Evolutionary conservation across 2,888 invertebrate species (phyloP).

Genomic region (Plusia festucae): DNA sequence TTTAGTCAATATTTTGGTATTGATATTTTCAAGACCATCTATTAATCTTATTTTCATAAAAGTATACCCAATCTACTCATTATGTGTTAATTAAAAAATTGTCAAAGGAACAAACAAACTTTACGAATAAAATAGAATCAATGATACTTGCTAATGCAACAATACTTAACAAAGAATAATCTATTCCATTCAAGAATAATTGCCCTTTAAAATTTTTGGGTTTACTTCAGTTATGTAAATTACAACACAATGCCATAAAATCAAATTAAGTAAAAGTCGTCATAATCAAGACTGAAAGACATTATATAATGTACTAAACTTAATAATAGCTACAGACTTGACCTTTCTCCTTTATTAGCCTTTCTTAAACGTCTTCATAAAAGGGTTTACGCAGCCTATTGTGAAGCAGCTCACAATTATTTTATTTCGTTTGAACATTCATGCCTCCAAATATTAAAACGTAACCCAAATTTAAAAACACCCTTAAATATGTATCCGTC

Average conservation of each 20-base stretch:
- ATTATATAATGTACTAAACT: not conserved
- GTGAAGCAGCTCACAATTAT: not conserved
- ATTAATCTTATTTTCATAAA: too few relatives aligned
- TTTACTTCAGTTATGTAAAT: not conserved
- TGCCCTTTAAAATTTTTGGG: not conserved
- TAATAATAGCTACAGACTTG: not conserved
- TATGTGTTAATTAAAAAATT: too few relatives aligned
- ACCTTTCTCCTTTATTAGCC: not conserved
- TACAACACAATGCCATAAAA: not conserved
- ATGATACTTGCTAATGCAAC: too few relatives aligned
- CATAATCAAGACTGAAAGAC: not conserved
- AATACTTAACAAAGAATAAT: too few relatives aligned
- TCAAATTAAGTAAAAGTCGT: not conserved
- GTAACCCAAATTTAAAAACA: too few relatives aligned
- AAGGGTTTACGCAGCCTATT: slow-evolving; percentile 3
- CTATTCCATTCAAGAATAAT: too few relatives aligned
- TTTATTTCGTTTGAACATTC: not conserved
- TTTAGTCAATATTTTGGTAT: too few relatives aligned
- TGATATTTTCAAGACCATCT: too few relatives aligned
- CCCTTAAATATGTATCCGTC: too few relatives aligned
- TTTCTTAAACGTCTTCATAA: not conserved
- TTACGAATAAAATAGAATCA: too few relatives aligned
- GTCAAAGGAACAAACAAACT: too few relatives aligned
- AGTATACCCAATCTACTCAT: too few relatives aligned
- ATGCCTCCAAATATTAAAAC: not conserved